Evolutionary conservation across 2,113 vertebrate species (phyloP), one percentile per base, ranked within the genome.

Genomic region (Pelvicachromis taeniatus): DNA sequence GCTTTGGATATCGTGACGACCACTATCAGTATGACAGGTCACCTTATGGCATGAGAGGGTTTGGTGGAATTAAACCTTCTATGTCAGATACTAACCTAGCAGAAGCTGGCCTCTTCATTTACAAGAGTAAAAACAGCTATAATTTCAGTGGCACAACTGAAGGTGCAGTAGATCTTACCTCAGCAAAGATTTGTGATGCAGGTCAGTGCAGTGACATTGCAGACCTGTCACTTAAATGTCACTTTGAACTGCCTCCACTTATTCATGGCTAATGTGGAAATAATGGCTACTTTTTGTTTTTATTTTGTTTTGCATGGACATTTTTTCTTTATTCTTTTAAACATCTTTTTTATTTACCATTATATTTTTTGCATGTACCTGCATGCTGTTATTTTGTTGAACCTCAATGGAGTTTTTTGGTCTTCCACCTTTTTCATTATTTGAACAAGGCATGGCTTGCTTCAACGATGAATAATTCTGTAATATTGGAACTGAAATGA

Each of bases 31-130:
- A 98, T 90, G 97, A 97, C 89, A 96, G 97, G 56, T 95, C 97
- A 23, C 85, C 97, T 1, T 97, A 96, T 75, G 94, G 97, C 80
- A 97, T 96, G 88, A 96, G 97, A 95, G 97, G 97, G 45, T 95
- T 98, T 83, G 97, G 97, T 89, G 97, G 97, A 88, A 98, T 99
- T 95, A 99, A 99, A 94, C 97, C 98, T 6, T 99, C 99, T 5
- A 99, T 99, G 98, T 99, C 99, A 86, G 98, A 99, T 77, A 99
- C 98, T 81, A 99, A 99, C 93, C 96, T 99, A 89, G 97, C 97
- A 33, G 98, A 99, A 92, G 97, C 98, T 92, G 98, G 99, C 85
- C 95, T 99, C 70, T 99, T 99, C 95, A 93, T 98, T 40, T 99
- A 99, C 93, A 98, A 97, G 95, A 99, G 97, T 97, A 99, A 98